These are phyloP conservation scores for Malthinus seriepunctatus DNA, from an alignment of 2,888 invertebrate species.

Conservation along the genomic window DNA sequence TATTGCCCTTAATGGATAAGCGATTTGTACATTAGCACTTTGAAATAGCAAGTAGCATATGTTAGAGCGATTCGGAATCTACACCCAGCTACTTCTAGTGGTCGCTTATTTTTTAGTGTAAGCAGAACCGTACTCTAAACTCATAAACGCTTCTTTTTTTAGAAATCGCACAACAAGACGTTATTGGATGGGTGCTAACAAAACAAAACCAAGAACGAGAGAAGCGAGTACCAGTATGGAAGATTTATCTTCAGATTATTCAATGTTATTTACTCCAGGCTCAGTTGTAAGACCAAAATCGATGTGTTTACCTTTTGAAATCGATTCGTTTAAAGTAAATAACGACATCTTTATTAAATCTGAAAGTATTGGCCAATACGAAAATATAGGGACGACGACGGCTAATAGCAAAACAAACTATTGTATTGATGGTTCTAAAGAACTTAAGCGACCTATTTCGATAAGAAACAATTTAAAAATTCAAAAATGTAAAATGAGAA, in stretches of 20 bases:
- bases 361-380: not conserved
- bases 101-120: no score
- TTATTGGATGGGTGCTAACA: conserved; percentile 44
- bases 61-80: no score
- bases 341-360: not conserved
- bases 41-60: no score
- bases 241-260: conserved; percentile 57
- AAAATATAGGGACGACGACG: not conserved
- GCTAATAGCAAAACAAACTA: not conserved
- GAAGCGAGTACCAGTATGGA: conserved; percentile 60
- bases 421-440: not conserved
- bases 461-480: conserved; percentile 24
- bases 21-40: no score
- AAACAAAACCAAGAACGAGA: conserved; percentile 47
- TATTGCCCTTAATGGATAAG: no score
- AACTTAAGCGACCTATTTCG: not conserved
- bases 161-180: conserved; percentile 16
- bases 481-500: conserved; percentile 50
- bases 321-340: conserved; percentile 13
- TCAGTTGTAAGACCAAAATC: conserved; percentile 57
- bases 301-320: conserved; percentile 46
- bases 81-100: no score
- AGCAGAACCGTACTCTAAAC: no score
- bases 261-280: conserved; percentile 56
- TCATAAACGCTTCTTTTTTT: no score